A percentile compares a stretch with the other conserved stretches of the same genome.
Evolutionary conservation across 2,797 vertebrate species (phyloP).

Genomic region (Gephyroberyx darwinii): DNA sequence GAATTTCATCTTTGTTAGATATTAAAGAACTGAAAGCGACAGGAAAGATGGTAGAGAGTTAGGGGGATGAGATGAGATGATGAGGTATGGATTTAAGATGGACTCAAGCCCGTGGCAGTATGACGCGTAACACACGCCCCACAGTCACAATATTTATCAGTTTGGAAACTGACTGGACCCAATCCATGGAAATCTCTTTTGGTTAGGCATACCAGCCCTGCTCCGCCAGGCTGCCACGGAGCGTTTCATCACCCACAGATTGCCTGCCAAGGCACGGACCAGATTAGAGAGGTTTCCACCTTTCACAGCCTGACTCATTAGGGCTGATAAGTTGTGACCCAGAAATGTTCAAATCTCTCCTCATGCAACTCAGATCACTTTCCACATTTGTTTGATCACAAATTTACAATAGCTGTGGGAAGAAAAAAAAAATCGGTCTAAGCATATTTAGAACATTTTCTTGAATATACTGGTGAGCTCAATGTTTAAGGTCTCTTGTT

Average conservation of each 20-base stretch:
- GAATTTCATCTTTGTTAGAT: not conserved
- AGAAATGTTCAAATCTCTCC: not conserved
- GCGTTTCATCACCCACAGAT: constrained; percentile 14
- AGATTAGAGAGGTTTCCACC: not conserved
- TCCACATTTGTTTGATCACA: no score
- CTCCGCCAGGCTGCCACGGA: constrained; percentile 12
- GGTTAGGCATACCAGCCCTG: constrained; percentile 7
- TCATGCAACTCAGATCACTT: not conserved
- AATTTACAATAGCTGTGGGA: not conserved
- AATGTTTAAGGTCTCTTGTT: no score
- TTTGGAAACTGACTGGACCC: not conserved
- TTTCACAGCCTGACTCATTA: constrained; percentile 33
- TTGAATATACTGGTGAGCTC: no score
- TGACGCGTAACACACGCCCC: not conserved
- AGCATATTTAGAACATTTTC: not conserved
- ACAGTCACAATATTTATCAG: constrained; percentile 14
- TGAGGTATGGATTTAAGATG: no score
- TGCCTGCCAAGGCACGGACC: not conserved
- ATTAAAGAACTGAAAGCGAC: not conserved
- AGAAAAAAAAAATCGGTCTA: not conserved
- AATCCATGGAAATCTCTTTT: not conserved
- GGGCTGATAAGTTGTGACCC: not conserved
- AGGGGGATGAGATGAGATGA: not conserved
- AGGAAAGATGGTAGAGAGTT: not conserved
- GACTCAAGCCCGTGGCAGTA: not conserved